Base-by-base conservation (phyloP, 2,888 invertebrate species). In the Raillietiella orientalis region DNA sequence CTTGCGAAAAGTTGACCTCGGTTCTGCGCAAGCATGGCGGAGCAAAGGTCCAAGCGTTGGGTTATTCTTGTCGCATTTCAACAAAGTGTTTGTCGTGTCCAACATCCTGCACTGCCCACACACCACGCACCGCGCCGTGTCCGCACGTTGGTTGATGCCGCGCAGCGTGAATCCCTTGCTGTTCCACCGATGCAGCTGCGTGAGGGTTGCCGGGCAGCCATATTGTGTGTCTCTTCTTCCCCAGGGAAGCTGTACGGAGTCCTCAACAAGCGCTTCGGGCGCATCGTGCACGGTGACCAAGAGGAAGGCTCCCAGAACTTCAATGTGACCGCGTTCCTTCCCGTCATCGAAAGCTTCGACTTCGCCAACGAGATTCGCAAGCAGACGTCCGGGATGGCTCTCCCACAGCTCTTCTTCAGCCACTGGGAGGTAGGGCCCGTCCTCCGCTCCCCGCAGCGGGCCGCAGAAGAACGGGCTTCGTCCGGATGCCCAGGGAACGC, bases 331-430 rank as follows among this genome's bases (percentile, higher is more conserved):
- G 84, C 90, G 2, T 58, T 67, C 33, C 53, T 96, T 40, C 96
- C 96, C 0, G 87, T 96, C 14, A 66, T 84, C 4, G 96, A 99
- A 53, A 90, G 90, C 45, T 82, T 87, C 49, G 67, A 70, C 37
- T 77, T 99, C 48, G 74, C 82, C 3, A 64, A 75, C 31, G 87
- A 90, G 47, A 63, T 96, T 36, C 60, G 90, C 30, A 84, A 77
- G 37, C 69, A 77, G 46, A 93, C 93, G 13, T 87, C 87, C 30
- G 96, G 96, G 6, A 57, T 84, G 34, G 93, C 93, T 5, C 71
- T 70, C 43, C 90, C 93, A 2, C 87, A 84, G 46, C 58, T 96
- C 35, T 59, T 74, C 38, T 90, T 90, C 53, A 84, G 82, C 42
- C 90, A 93, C 47, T 99, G 90, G 74, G 87, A 93, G 67, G 75